phyloP scores from a whole-genome alignment of 2,888 invertebrate genomes.

The Pandemis cinnamomeana region DNA sequence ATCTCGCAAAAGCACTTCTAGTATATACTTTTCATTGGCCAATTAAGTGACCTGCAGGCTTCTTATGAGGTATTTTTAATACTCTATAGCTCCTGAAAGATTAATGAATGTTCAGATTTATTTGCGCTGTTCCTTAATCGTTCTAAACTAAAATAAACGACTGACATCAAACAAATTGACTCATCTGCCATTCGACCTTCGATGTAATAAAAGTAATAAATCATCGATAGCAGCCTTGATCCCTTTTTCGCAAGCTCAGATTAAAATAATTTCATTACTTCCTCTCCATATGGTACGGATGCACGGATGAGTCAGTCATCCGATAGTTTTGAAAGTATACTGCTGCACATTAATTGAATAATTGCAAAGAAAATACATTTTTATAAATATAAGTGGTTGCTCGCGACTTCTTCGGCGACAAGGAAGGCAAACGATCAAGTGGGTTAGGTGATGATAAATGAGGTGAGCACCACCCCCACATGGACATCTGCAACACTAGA shows the following conservation, averaged over 20 bases:
- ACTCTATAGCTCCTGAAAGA: too few species aligned
- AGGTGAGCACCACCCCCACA: too few species aligned
- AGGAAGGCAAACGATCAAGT: too few species aligned
- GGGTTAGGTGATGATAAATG: too few species aligned
- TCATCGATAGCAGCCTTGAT: constrained; percentile 61
- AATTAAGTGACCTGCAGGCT: too few species aligned
- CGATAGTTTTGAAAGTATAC: constrained; percentile 17
- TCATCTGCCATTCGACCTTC: constrained; percentile 52
- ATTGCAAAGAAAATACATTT: too few species aligned
- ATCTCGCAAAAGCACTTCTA: too few species aligned
- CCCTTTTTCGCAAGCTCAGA: constrained; percentile 62
- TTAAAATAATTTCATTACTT: constrained; percentile 70
- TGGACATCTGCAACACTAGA: too few species aligned
- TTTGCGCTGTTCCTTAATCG: neutral
- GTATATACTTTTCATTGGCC: too few species aligned
- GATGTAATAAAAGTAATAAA: constrained; percentile 56
- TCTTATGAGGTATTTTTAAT: too few species aligned
- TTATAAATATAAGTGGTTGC: too few species aligned
- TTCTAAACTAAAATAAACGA: neutral
- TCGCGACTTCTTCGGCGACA: too few species aligned
- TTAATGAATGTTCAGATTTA: neutral
- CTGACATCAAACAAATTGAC: constrained; percentile 1
- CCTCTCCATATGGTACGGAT: constrained; percentile 62
- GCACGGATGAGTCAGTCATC: constrained; percentile 59
- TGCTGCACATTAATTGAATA: neutral